phyloP scores from a whole-genome alignment of 2,797 vertebrate genomes.

The Heteromormyrus szaboi region DNA sequence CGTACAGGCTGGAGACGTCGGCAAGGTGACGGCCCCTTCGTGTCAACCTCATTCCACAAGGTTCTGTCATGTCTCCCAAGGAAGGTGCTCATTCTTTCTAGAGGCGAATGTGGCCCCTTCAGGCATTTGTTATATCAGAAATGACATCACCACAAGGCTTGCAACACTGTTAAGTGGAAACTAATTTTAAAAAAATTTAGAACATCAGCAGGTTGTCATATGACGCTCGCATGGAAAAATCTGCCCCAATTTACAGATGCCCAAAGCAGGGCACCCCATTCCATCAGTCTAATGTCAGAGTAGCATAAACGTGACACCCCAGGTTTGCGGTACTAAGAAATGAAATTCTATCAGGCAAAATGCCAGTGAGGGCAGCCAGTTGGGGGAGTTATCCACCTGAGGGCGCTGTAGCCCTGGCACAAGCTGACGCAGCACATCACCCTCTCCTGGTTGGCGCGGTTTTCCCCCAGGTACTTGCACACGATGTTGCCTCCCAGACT shows the following conservation, averaged over 20 bases:
- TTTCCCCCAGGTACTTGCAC: slow-evolving; percentile 95
- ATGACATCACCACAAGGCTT: neutral
- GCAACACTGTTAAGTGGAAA: neutral
- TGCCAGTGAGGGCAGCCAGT: neutral
- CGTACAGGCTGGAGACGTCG: neutral
- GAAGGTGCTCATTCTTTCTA: neutral
- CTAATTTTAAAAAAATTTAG: neutral
- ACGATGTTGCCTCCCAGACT: slow-evolving; percentile 96
- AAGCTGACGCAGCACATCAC: slow-evolving; percentile 94
- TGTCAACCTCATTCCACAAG: neutral
- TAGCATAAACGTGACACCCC: neutral
- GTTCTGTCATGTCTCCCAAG: neutral
- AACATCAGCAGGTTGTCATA: neutral
- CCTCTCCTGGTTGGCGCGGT: slow-evolving; percentile 79
- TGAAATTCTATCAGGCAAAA: neutral
- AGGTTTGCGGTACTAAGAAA: neutral
- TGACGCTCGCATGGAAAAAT: neutral
- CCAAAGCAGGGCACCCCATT: neutral
- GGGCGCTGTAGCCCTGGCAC: slow-evolving; percentile 93
- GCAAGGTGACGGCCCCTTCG: neutral
- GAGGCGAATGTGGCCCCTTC: neutral
- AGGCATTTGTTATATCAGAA: neutral
- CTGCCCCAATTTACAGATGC: neutral
- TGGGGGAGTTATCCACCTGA: slow-evolving; percentile 70
- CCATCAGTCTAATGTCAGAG: neutral